These are phyloP conservation scores for Mastigias papua DNA, from an alignment of 30 jellyfish, hydroid and myxozoan species.

Conservation along the genomic window DNA sequence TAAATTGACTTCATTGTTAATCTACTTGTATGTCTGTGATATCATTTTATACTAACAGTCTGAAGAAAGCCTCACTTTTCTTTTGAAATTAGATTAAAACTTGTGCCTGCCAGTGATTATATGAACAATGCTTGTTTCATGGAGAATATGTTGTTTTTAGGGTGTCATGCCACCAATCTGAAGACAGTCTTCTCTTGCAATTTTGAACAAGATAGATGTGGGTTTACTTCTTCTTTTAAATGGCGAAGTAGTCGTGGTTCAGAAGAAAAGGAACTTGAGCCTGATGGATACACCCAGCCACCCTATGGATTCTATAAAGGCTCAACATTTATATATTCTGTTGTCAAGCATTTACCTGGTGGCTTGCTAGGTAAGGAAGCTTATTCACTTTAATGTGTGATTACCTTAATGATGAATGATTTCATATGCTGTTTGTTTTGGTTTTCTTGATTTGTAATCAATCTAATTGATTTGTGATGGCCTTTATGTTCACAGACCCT, in stretches of 20 bases:
- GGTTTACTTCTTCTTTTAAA: constrained; percentile 44
- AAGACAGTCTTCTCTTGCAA: constrained; percentile 79
- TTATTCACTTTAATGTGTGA: neutral
- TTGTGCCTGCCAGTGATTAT: too few relatives aligned
- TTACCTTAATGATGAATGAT: neutral
- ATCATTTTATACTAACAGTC: too few relatives aligned
- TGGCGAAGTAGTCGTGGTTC: constrained; percentile 74
- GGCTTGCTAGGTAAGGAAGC: constrained; percentile 59
- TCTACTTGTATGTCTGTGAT: too few relatives aligned
- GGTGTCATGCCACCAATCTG: constrained; percentile 79
- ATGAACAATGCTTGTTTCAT: too few relatives aligned
- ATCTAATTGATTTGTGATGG: too few relatives aligned
- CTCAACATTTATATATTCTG: constrained; percentile 78
- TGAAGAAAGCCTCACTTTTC: too few relatives aligned
- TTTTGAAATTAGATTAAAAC: too few relatives aligned
- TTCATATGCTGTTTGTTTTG: neutral
- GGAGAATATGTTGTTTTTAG: too few relatives aligned
- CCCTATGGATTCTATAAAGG: constrained; percentile 76
- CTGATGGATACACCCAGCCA: constrained; percentile 74
- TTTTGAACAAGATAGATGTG: constrained; percentile 76
- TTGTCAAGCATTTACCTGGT: constrained; percentile 14
- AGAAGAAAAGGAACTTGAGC: constrained; percentile 40
- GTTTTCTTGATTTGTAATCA: too few relatives aligned
- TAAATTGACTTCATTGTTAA: too few relatives aligned
- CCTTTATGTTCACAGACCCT: too few relatives aligned